Conservation (phyloP, 1,140 invertebrate genomes). For the Lasioglossum baleicum region DNA sequence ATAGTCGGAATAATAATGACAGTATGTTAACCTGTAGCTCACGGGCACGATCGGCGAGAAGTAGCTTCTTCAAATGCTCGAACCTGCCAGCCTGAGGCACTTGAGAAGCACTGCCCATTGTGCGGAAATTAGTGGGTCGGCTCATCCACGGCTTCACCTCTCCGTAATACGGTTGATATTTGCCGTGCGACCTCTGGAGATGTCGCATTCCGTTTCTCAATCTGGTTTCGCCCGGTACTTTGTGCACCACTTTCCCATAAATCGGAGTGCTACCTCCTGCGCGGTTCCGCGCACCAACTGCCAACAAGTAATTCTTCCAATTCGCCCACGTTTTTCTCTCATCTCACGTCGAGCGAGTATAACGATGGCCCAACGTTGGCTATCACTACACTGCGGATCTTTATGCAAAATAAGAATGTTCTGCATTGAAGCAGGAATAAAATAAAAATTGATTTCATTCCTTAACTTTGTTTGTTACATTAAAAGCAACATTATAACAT, state of each 20-base stretch:
- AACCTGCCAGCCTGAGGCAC: slow-evolving; percentile 84
- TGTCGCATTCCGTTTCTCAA: slow-evolving; percentile 72
- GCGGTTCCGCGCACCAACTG: slow-evolving; percentile 60
- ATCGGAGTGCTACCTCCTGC: slow-evolving; percentile 76
- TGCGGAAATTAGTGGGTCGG: slow-evolving; percentile 65
- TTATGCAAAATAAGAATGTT: too few relatives aligned
- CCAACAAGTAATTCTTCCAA: slow-evolving; percentile 29
- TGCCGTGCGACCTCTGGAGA: slow-evolving; percentile 77
- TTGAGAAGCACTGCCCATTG: slow-evolving; percentile 60
- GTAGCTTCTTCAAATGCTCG: slow-evolving; percentile 83
- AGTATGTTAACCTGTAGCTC: slow-evolving; percentile 79
- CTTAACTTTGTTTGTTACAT: too few relatives aligned
- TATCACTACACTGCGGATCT: too few relatives aligned
- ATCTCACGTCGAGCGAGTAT: too few relatives aligned
- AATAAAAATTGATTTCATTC: too few relatives aligned
- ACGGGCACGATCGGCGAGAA: slow-evolving; percentile 84
- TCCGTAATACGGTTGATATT: slow-evolving; percentile 77
- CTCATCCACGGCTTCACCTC: slow-evolving; percentile 75
- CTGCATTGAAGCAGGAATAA: too few relatives aligned
- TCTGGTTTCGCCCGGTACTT: slow-evolving; percentile 79
- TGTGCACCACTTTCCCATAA: slow-evolving; percentile 83
- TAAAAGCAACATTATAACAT: too few relatives aligned
- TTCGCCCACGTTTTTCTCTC: too few relatives aligned
- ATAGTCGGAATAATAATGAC: too few relatives aligned
- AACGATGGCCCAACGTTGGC: too few relatives aligned